Conservation (phyloP, 2,113 vertebrate species). For the Tyrannus savana region DNA sequence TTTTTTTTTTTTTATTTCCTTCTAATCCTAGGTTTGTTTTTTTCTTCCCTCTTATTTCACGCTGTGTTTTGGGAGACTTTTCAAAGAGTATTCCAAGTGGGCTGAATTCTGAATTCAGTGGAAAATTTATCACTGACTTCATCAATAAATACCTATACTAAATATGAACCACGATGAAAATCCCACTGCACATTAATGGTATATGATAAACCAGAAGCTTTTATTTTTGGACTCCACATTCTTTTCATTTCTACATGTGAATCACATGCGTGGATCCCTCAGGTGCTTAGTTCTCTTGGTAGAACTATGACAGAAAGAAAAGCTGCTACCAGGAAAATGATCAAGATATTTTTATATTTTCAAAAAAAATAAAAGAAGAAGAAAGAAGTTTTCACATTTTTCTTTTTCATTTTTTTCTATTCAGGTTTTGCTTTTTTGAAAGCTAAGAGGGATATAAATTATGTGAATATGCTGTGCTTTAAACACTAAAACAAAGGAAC, state of each 20-base stretch:
- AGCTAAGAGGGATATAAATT: not conserved
- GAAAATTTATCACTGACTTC: not conserved
- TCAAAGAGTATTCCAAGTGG: not conserved
- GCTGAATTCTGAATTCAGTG: not conserved
- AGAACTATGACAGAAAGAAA: not conserved
- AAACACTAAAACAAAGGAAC: not conserved
- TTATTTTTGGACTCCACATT: not conserved
- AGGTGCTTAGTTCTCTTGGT: not conserved
- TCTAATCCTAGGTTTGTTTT: not conserved
- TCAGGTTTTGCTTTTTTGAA: not conserved
- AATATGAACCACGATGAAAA: not conserved
- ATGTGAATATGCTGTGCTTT: not conserved
- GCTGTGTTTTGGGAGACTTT: not conserved
- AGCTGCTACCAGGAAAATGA: not conserved
- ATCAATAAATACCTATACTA: not conserved
- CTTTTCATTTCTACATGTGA: not conserved
- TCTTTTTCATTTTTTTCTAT: too few relatives aligned
- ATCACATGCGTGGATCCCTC: not conserved
- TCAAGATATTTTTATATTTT: not conserved
- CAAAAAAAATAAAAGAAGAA: too few relatives aligned
- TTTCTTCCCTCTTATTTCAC: not conserved
- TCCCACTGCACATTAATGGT: not conserved
- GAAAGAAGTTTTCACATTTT: not conserved
- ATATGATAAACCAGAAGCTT: not conserved
- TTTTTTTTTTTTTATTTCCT: not conserved